Evolutionary conservation across 1,140 invertebrate species (phyloP).

Genomic region (Copidosoma floridanum): DNA sequence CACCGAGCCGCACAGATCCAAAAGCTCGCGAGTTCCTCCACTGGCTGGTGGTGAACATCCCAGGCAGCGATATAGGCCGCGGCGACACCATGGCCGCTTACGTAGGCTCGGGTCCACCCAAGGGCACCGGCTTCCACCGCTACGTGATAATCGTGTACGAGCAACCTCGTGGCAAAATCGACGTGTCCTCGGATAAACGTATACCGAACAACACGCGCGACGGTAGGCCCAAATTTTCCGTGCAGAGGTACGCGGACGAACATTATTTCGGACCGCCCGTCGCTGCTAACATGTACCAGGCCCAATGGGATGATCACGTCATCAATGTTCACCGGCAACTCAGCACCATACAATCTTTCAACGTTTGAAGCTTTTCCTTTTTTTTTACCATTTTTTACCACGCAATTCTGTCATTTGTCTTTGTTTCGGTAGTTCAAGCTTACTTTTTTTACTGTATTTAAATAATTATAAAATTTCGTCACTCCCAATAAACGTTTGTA

Average conservation of each 20-base stretch:
- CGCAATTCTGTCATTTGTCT: too few relatives aligned
- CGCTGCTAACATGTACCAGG: conserved; percentile 48
- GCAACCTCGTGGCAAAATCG: conserved; percentile 55
- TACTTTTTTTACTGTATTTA: too few relatives aligned
- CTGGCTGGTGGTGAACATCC: conserved; percentile 64
- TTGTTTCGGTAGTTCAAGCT: too few relatives aligned
- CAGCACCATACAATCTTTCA: too few relatives aligned
- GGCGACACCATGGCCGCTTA: conserved; percentile 61
- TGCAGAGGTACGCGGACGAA: conserved; percentile 43
- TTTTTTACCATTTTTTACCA: too few relatives aligned
- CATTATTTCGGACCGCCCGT: conserved; percentile 43
- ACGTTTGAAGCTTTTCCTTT: too few relatives aligned
- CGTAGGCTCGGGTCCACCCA: conserved; percentile 55
- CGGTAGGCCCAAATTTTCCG: conserved; percentile 37
- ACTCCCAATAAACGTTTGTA: too few relatives aligned
- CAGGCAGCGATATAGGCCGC: conserved; percentile 52
- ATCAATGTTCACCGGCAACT: conserved; percentile 52
- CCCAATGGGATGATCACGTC: conserved; percentile 52
- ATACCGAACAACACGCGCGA: conserved; percentile 6
- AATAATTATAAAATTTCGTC: too few relatives aligned
- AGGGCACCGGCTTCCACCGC: conserved; percentile 60
- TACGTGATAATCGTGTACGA: conserved; percentile 67
- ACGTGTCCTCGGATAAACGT: conserved; percentile 47
- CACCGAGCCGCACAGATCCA: conserved; percentile 51
- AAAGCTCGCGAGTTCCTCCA: conserved; percentile 58